These are phyloP conservation scores for Noctua janthe DNA, from an alignment of 2,888 invertebrate species.

Conservation along the genomic window DNA sequence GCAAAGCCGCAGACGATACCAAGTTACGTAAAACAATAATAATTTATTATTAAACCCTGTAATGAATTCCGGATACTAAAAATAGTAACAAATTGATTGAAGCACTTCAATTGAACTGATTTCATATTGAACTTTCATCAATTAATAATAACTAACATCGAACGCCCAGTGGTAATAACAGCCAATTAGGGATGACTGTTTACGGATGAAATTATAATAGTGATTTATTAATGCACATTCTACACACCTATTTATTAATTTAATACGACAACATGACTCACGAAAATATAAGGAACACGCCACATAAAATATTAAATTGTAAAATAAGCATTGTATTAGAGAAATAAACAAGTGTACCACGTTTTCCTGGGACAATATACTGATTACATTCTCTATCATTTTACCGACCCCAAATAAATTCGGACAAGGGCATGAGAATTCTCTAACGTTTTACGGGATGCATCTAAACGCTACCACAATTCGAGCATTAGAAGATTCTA, in stretches of 20 bases:
- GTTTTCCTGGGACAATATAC: no score
- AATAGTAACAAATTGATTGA: conserved; percentile 3
- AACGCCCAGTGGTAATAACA: conserved; percentile 9
- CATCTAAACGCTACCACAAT: neutral
- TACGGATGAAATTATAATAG: neutral
- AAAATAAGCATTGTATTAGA: no score
- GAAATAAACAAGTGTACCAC: no score
- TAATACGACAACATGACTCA: no score
- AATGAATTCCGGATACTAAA: neutral
- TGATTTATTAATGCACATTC: neutral
- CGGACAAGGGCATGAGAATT: no score
- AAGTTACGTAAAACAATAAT: neutral
- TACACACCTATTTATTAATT: neutral
- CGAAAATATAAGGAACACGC: no score
- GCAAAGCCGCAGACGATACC: no score
- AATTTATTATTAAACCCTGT: neutral
- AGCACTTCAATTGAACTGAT: conserved; percentile 14
- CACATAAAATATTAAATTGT: no score
- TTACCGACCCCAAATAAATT: no score
- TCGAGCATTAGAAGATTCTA: neutral
- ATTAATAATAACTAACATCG: conserved; percentile 18
- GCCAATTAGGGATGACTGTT: conserved; percentile 5
- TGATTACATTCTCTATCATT: neutral
- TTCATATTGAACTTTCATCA: conserved; percentile 9
- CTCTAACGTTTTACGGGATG: no score